phyloP scores from a whole-genome alignment of 2,113 vertebrate species.

The Potamarius usumacintae region DNA sequence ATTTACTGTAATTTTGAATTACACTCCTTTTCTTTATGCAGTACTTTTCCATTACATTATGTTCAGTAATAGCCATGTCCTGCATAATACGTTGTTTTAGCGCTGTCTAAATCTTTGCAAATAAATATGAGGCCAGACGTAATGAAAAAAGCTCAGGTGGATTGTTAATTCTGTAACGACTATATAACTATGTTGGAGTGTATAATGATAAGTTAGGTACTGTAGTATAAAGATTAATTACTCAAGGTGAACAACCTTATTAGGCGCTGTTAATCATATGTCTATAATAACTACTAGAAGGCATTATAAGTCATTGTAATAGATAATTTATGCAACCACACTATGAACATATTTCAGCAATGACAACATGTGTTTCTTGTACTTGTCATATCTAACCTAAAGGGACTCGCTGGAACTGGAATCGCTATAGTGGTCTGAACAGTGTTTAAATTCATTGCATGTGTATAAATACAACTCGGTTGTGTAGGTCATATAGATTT shows the following conservation, averaged over 20 bases:
- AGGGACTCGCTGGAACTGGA: not conserved
- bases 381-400: not conserved
- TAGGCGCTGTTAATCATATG: not conserved
- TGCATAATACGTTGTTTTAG: not conserved
- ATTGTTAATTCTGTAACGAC: not conserved
- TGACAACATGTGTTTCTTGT: not conserved
- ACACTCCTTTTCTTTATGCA: not conserved
- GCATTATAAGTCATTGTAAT: not conserved
- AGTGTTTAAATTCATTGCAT: not conserved
- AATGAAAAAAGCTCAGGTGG: not conserved
- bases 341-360: not conserved
- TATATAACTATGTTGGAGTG: not conserved
- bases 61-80: not conserved
- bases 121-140: not conserved
- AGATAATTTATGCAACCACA: not conserved
- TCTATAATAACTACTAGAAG: not conserved
- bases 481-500: not conserved
- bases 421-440: not conserved
- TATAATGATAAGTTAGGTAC: not conserved
- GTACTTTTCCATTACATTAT: not conserved
- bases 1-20: not conserved
- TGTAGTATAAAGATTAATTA: constrained; percentile 14
- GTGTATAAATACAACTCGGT: not conserved
- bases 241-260: not conserved
- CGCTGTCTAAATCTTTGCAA: not conserved